Evolutionary conservation across 2,888 invertebrate species (phyloP).

Genomic region (Aethes cnicana): DNA sequence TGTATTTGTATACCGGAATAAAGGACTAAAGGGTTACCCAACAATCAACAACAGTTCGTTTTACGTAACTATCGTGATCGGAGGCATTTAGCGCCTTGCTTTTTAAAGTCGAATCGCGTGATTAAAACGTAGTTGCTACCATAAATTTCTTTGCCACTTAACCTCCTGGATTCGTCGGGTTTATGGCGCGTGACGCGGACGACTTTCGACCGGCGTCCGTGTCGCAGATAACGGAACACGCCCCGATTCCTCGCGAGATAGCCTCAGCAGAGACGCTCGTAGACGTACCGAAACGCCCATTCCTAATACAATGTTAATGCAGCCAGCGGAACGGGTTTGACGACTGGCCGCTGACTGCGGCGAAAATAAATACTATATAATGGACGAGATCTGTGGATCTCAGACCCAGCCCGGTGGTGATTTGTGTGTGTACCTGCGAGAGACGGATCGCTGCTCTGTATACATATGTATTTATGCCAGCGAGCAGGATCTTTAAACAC

Average conservation of each 20-base stretch:
- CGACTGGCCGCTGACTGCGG: background rate
- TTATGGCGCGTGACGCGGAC: constrained; percentile 17
- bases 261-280: constrained; percentile 3
- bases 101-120: constrained; percentile 31
- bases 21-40: constrained; percentile 4
- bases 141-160: constrained; percentile 30
- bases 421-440: constrained; percentile 25
- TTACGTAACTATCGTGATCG: constrained; percentile 18
- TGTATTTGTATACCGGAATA: background rate
- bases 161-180: constrained; percentile 12
- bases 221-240: constrained; percentile 26
- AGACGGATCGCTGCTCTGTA: constrained; percentile 13
- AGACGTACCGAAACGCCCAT: constrained; percentile 17
- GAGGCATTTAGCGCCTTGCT: constrained; percentile 28
- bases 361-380: constrained; percentile 17
- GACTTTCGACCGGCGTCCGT: constrained; percentile 11
- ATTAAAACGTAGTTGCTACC: constrained; percentile 27
- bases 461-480: constrained; percentile 16
- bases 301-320: constrained; percentile 19
- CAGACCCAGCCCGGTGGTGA: constrained; percentile 11
- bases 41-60: constrained; percentile 1
- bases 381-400: constrained; percentile 5
- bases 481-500: background rate
- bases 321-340: background rate
- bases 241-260: constrained; percentile 5